phyloP scores from a whole-genome alignment of 2,888 invertebrate genomes.

The Calameuta filiformis region DNA sequence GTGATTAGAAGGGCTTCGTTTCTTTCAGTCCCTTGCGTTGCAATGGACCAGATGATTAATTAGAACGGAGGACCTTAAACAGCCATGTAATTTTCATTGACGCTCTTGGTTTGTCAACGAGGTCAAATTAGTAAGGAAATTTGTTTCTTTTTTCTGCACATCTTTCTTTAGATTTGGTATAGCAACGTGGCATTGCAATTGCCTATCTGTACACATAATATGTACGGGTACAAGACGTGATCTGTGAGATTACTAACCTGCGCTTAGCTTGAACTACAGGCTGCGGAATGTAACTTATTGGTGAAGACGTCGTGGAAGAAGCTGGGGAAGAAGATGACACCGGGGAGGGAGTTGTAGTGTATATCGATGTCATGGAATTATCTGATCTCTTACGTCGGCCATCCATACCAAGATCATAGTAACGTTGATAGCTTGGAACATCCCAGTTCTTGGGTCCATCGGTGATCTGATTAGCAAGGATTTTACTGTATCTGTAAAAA shows the following conservation, averaged over 20 bases:
- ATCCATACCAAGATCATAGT: slow-evolving; percentile 40
- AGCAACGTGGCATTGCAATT: neutral
- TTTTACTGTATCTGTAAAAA: slow-evolving; percentile 47
- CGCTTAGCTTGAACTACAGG: slow-evolving; percentile 35
- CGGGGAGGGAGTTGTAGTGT: slow-evolving; percentile 26
- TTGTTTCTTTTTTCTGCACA: neutral
- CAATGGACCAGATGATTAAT: neutral
- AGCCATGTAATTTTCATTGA: neutral
- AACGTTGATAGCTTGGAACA: slow-evolving; percentile 44
- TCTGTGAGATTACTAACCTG: slow-evolving; percentile 29
- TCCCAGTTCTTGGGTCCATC: slow-evolving; percentile 49
- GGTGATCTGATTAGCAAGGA: slow-evolving; percentile 49
- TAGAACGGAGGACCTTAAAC: neutral
- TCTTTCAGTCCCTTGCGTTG: neutral
- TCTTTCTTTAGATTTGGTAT: neutral
- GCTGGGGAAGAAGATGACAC: slow-evolving; percentile 31
- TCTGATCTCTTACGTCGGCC: slow-evolving; percentile 57
- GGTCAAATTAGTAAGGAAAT: neutral
- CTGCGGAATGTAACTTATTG: slow-evolving; percentile 28
- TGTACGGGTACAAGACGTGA: neutral
- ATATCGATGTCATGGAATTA: slow-evolving; percentile 26
- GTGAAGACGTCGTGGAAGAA: slow-evolving; percentile 14
- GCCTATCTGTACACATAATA: neutral
- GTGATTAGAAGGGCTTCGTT: neutral
- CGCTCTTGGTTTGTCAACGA: neutral